Evolutionary conservation across 2,888 invertebrate genomes (phyloP).

Genomic region (Arge pagana): DNA sequence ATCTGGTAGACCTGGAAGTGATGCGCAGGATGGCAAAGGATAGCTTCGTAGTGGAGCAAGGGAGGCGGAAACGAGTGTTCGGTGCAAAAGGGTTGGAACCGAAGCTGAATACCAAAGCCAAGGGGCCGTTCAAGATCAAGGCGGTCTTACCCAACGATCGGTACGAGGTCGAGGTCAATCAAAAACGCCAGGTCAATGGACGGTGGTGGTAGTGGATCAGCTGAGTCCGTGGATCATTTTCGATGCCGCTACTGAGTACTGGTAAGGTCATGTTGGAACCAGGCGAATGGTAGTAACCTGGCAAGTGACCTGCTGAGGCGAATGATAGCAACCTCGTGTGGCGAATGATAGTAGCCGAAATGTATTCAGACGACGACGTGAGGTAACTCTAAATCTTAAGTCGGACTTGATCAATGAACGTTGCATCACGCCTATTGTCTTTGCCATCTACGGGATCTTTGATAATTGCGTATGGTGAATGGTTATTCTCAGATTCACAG

Average conservation of each 20-base stretch:
- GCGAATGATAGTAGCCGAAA: too few relatives aligned
- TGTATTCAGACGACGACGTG: constrained; percentile 12
- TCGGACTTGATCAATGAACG: neutral
- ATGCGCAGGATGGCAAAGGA: constrained; percentile 22
- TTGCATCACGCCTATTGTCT: neutral
- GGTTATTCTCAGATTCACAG: neutral
- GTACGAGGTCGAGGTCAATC: constrained; percentile 7
- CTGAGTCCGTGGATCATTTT: constrained; percentile 5
- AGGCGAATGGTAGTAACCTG: neutral
- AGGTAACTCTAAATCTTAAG: constrained; percentile 8
- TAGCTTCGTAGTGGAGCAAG: constrained; percentile 21
- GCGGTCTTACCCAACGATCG: constrained; percentile 5
- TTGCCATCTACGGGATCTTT: neutral
- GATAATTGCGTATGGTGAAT: neutral
- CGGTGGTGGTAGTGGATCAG: neutral
- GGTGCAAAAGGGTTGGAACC: neutral
- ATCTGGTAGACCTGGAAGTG: constrained; percentile 25
- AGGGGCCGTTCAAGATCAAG: constrained; percentile 5
- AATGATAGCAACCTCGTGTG: too few relatives aligned
- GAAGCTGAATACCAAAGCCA: neutral
- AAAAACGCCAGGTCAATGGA: neutral
- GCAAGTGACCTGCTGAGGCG: too few relatives aligned
- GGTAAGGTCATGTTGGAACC: neutral
- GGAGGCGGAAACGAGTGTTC: constrained; percentile 18
- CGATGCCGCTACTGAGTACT: constrained; percentile 3